Base-by-base conservation (phyloP, 2,113 vertebrate species). In the Pteronura brasiliensis region DNA sequence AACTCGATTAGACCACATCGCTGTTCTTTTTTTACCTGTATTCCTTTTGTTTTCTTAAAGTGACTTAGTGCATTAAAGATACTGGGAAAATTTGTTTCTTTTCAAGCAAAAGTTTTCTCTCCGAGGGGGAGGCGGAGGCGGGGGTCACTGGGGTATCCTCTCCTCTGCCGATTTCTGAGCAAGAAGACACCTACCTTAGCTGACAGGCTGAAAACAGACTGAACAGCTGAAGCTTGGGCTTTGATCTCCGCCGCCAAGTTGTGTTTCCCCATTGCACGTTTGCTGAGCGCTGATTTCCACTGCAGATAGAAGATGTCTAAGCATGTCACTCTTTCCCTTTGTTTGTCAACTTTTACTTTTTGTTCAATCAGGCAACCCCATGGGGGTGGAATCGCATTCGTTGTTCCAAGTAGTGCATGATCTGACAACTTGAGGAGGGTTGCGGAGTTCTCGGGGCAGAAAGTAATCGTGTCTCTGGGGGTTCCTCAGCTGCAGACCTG, bases 281-380 rank as follows among this genome's bases (percentile, higher is more conserved):
- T 95, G 96, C 98, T 96, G 97, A 98, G 93, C 57, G 14, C 23
- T 69, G 97, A 98, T 98, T 97, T 98, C 98, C 97, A 97, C 85
- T 52, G 63, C 77, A 97, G 97, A 97, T 89, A 95, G 1, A 44
- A 93, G 71, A 9, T 2, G 3, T 74, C 67, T 49, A 91, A 85
- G 23, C 4, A 0, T 3, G 55, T 96, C 95, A 94, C 20, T 49
- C 34, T 93, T 97, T 97, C 93, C 97, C 77, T 94, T 20, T 86
- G 7, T 55, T 97, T 72, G 96, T 83, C 96, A 98, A 93, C 98
- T 98, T 98, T 98, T 98, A 97, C 98, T 98, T 98, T 98, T 97
- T 96, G 49, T 98, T 98, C 95, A 90, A 47, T 90, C 72, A 65
- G 97, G 97, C n/a, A 97, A 89, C 96, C 95, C 96, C 72, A 1